Conservation (phyloP, 2,797 vertebrate species). For the Xyrichtys novacula region DNA sequence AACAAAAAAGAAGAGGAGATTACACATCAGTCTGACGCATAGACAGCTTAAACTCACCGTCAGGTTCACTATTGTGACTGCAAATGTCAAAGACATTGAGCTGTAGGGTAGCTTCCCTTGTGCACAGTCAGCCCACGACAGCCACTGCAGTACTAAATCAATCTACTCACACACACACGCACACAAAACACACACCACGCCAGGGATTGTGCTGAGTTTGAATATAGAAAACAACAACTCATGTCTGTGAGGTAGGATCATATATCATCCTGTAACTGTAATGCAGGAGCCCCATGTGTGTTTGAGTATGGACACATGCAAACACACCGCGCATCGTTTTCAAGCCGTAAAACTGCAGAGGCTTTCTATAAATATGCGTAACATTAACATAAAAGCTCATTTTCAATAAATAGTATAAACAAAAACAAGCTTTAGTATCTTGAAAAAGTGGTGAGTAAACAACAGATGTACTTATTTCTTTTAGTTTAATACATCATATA, state of each 20-base stretch:
- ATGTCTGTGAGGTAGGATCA: slow-evolving; percentile 50
- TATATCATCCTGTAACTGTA: slow-evolving; percentile 66
- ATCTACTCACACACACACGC: slow-evolving; percentile 28
- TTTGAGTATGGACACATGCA: neutral
- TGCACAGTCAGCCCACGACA: slow-evolving; percentile 50
- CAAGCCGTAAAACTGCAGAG: neutral
- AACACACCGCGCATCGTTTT: neutral
- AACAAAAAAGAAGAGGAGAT: slow-evolving; percentile 35
- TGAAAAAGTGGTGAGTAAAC: neutral
- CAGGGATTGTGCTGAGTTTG: slow-evolving; percentile 64
- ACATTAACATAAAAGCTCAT: neutral
- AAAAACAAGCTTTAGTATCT: neutral
- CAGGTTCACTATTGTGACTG: slow-evolving; percentile 20
- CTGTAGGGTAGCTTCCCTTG: neutral
- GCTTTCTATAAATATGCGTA: neutral
- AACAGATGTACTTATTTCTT: neutral
- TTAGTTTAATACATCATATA: neutral
- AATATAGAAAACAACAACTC: slow-evolving; percentile 47
- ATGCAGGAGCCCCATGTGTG: slow-evolving; percentile 36
- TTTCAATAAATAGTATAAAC: neutral
- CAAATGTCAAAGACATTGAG: slow-evolving; percentile 16
- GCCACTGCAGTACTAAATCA: slow-evolving; percentile 58
- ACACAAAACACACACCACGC: slow-evolving; percentile 8
- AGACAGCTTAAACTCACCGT: slow-evolving; percentile 14
- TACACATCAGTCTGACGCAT: slow-evolving; percentile 12